A percentile compares a stretch with the other conserved stretches of the same genome.
These are phyloP conservation scores for Apis laboriosa DNA, from an alignment of 1,140 invertebrate species.

Conservation along the genomic window DNA sequence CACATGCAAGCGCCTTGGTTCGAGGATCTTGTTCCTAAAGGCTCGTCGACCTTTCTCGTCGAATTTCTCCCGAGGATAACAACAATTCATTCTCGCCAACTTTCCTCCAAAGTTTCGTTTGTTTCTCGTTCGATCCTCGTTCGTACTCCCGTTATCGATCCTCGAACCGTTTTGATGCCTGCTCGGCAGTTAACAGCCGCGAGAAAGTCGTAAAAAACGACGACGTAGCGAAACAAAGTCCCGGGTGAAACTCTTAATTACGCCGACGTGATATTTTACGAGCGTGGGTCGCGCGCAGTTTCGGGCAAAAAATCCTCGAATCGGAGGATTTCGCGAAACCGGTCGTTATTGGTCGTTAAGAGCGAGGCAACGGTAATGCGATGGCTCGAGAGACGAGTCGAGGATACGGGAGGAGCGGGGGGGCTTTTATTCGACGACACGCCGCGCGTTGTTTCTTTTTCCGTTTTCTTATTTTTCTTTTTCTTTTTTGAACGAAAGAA, in stretches of 20 bases:
- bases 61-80: slow-evolving; percentile 50
- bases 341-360: slow-evolving; percentile 23
- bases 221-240: neutral
- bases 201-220: neutral
- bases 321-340: neutral
- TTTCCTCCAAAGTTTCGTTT: too few relatives aligned
- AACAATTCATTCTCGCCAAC: neutral
- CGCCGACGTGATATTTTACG: slow-evolving; percentile 22
- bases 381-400: neutral
- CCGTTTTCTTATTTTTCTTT: too few relatives aligned
- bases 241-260: slow-evolving; percentile 31
- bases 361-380: slow-evolving; percentile 12
- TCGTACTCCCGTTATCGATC: too few relatives aligned
- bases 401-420: neutral
- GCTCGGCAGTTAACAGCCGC: too few relatives aligned
- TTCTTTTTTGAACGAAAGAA: too few relatives aligned
- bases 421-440: slow-evolving; percentile 27
- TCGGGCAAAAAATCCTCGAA: neutral
- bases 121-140: too few relatives aligned
- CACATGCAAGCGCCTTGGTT: neutral
- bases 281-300: neutral
- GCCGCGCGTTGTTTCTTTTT: neutral
- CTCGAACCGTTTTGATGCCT: too few relatives aligned
- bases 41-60: slow-evolving; percentile 37
- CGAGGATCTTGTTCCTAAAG: slow-evolving; percentile 48